Evolutionary conservation across 2,797 vertebrate genomes (phyloP).

Genomic region (Rhincodon typus): DNA sequence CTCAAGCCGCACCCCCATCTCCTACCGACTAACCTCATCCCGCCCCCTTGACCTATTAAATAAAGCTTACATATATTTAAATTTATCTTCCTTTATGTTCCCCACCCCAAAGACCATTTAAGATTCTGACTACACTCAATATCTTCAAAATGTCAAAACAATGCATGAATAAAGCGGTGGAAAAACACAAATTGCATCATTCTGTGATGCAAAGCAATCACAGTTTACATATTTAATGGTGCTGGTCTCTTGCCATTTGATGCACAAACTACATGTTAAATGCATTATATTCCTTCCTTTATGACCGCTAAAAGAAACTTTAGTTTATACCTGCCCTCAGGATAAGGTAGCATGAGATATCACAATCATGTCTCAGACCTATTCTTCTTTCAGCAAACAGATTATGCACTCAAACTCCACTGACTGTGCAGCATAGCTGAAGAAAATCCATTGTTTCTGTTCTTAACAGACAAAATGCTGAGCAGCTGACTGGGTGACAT

Average conservation of each 20-base stretch:
- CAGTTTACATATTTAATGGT: not conserved
- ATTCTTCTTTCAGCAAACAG: not conserved
- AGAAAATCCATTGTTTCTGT: not conserved
- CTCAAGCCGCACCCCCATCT: no score
- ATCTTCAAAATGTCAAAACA: not conserved
- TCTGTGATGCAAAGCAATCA: not conserved
- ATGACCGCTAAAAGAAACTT: not conserved
- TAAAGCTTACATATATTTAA: not conserved
- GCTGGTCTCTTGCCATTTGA: not conserved
- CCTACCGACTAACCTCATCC: no score
- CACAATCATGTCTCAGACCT: not conserved
- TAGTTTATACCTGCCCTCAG: not conserved
- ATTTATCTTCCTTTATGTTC: not conserved
- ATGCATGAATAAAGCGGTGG: not conserved
- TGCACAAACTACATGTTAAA: not conserved
- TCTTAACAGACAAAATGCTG: slow-evolving; percentile 8
- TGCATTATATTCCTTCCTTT: not conserved
- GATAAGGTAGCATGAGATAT: not conserved
- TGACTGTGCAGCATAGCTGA: not conserved
- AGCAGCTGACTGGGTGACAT: not conserved
- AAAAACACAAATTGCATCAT: not conserved
- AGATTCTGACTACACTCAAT: not conserved
- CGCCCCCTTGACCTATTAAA: not conserved
- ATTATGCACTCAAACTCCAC: not conserved
- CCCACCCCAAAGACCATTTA: not conserved